phyloP scores from a whole-genome alignment of 2,113 vertebrate species.

The Pygoscelis adeliae region DNA sequence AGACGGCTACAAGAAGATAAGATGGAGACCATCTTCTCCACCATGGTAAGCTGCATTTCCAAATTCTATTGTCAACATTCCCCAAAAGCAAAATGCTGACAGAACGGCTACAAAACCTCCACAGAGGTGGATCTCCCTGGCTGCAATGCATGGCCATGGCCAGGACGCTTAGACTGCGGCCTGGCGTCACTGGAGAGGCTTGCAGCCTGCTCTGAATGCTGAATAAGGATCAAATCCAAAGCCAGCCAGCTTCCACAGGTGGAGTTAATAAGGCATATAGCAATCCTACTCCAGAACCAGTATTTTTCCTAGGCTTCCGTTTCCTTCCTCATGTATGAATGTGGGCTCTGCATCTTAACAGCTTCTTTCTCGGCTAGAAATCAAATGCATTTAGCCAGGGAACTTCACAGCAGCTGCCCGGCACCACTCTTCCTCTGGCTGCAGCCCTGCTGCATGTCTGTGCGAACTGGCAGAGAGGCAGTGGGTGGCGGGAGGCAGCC shows the following conservation, averaged over 20 bases:
- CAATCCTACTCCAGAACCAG: background rate
- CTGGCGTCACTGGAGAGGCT: background rate
- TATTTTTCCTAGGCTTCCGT: background rate
- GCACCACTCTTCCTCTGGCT: background rate
- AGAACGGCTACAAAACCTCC: background rate
- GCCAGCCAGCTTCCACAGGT: background rate
- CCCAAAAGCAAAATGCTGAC: background rate
- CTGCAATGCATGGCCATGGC: background rate
- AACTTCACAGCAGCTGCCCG: fast-evolving
- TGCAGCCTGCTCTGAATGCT: background rate
- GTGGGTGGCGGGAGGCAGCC: background rate
- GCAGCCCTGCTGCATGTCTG: background rate
- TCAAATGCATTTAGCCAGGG: background rate
- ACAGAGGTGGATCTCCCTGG: background rate
- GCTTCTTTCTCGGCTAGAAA: background rate
- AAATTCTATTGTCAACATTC: background rate
- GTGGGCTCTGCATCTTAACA: background rate
- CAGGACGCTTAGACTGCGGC: background rate
- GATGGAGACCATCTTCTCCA: constrained; percentile 91
- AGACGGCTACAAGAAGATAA: constrained; percentile 88
- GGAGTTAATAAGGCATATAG: background rate
- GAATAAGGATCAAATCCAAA: background rate
- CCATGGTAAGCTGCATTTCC: constrained; percentile 81
- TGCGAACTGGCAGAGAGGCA: background rate
- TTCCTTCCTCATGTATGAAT: background rate